These are phyloP conservation scores for Macrobrachium nipponense DNA, from an alignment of 1,140 invertebrate species.

Conservation along the genomic window DNA sequence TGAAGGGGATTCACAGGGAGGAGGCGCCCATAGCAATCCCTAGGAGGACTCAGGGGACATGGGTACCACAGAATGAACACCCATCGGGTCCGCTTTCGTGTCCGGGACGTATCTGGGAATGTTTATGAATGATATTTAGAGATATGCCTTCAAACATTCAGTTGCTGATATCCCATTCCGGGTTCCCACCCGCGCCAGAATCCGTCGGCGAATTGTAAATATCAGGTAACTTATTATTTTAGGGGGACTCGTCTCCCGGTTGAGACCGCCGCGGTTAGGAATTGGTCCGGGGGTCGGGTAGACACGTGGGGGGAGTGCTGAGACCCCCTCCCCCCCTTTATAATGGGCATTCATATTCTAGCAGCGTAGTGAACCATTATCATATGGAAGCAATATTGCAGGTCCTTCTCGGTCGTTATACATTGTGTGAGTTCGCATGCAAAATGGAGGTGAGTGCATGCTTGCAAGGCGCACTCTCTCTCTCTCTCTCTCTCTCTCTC, in stretches of 20 bases:
- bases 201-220: constrained; percentile 2
- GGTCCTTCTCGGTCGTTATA: neutral
- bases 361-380: constrained; percentile 13
- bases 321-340: neutral
- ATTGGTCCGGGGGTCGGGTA: too few species aligned
- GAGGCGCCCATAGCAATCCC: too few species aligned
- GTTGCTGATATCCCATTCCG: neutral
- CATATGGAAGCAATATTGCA: constrained; percentile 22
- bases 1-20: too few species aligned
- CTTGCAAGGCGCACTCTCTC: too few species aligned
- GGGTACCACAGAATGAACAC: too few species aligned
- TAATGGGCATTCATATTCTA: constrained; percentile 15
- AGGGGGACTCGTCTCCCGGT: neutral
- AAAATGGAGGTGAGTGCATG: too few species aligned
- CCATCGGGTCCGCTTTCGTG: neutral
- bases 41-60: too few species aligned
- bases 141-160: neutral
- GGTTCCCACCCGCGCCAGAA: neutral
- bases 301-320: neutral
- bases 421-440: neutral
- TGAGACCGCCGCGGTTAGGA: neutral
- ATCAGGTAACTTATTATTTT: neutral
- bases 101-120: neutral
- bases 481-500: too few species aligned
- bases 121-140: neutral